These are phyloP conservation scores for Callionymus lyra DNA, from an alignment of 2,113 vertebrate genomes.

Conservation along the genomic window DNA sequence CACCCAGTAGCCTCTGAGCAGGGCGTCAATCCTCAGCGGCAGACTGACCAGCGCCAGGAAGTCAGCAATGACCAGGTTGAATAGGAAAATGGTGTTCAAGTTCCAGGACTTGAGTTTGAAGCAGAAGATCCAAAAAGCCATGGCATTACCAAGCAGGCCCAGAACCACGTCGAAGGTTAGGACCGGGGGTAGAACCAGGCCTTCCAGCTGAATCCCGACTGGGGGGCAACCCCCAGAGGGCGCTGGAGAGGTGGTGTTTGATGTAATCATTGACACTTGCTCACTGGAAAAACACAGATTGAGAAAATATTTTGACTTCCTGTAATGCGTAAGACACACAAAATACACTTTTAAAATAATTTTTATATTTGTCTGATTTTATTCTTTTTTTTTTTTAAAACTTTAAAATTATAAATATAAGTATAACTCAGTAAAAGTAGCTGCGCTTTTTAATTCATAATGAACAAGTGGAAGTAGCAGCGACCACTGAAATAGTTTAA, in stretches of 20 bases:
- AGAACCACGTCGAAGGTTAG: constrained; percentile 57
- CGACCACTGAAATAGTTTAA: too few species aligned
- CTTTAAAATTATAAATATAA: too few species aligned
- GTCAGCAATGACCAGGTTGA: constrained; percentile 66
- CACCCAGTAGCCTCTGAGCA: constrained; percentile 55
- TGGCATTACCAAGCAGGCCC: constrained; percentile 54
- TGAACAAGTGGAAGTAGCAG: too few species aligned
- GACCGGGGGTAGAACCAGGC: constrained; percentile 46
- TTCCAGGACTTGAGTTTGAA: constrained; percentile 58
- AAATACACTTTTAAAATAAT: too few species aligned
- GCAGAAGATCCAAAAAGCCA: constrained; percentile 67
- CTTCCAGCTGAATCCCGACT: constrained; percentile 48
- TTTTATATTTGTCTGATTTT: too few species aligned
- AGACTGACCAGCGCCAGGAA: constrained; percentile 59
- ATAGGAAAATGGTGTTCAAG: constrained; percentile 55
- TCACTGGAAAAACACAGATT: too few species aligned
- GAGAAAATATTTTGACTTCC: too few species aligned
- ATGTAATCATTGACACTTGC: too few species aligned
- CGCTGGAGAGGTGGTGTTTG: neutral
- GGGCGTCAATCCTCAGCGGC: constrained; percentile 59
- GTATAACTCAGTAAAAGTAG: too few species aligned
- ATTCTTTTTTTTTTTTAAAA: too few species aligned
- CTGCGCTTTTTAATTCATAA: too few species aligned
- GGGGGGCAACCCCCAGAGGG: constrained; percentile 33
- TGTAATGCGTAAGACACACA: too few species aligned